Percentiles rank a stretch among this genome's conserved stretches.
Conservation (phyloP, 2,113 vertebrate genomes). For the Actenoides lindsayi region DNA sequence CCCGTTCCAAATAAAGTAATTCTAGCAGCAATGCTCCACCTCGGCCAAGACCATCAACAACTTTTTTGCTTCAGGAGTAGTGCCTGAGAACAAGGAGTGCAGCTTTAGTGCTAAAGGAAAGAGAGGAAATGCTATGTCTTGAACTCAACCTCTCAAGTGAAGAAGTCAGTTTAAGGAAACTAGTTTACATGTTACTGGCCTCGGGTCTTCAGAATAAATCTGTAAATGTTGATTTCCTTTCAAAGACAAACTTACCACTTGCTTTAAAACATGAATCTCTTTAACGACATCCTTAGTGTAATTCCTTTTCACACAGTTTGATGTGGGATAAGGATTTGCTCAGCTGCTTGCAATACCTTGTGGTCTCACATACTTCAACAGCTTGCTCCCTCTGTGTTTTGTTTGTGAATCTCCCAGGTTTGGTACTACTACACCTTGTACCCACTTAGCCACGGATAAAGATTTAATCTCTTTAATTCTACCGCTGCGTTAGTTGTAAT, state of each 20-base stretch:
- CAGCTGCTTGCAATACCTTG: not conserved
- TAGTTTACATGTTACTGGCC: not conserved
- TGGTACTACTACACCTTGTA: not conserved
- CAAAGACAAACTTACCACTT: not conserved
- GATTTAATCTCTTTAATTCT: not conserved
- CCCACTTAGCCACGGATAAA: not conserved
- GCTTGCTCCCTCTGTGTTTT: not conserved
- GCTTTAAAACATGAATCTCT: not conserved
- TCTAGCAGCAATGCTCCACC: rapidly evolving
- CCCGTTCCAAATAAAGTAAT: not conserved
- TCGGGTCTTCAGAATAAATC: not conserved
- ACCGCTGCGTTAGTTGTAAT: not conserved
- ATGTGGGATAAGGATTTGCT: not conserved
- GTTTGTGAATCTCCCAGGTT: not conserved
- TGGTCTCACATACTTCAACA: not conserved
- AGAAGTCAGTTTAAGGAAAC: not conserved
- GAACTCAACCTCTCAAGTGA: not conserved
- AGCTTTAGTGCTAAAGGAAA: not conserved
- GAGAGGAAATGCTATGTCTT: not conserved
- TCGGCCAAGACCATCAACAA: rapidly evolving
- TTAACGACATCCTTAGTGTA: not conserved
- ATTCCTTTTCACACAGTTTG: not conserved
- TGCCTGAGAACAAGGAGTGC: not conserved
- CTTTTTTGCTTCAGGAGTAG: not conserved
- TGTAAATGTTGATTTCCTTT: not conserved